Evolutionary conservation across 2,113 vertebrate species (phyloP).

Genomic region (Phocoena phocoena): DNA sequence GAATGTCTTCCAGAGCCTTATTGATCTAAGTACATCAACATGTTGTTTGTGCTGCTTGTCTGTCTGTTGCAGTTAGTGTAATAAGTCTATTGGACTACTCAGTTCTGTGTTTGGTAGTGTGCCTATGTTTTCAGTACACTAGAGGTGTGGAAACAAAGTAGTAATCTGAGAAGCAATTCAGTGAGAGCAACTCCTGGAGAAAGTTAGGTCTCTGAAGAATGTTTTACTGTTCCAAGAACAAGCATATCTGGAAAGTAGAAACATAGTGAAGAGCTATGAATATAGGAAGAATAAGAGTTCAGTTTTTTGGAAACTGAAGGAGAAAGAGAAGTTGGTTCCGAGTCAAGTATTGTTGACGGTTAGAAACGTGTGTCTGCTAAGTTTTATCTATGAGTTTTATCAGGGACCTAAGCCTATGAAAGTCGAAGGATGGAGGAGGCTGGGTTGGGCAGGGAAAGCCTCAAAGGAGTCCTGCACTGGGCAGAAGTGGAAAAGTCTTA

Average conservation of each 20-base stretch:
- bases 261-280: not conserved
- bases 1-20: slow-evolving; percentile 66
- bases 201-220: not conserved
- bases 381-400: not conserved
- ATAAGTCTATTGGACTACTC: slow-evolving; percentile 50
- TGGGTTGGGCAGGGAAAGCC: not conserved
- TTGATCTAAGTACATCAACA: slow-evolving; percentile 64
- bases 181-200: not conserved
- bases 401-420: not conserved
- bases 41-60: slow-evolving; percentile 58
- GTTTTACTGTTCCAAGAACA: not conserved
- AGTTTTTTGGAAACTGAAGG: not conserved
- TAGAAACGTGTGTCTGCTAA: not conserved
- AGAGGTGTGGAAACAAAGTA: slow-evolving; percentile 36
- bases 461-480: not conserved
- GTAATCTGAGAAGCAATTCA: slow-evolving; percentile 23
- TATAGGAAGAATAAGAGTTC: not conserved
- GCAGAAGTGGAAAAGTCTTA: not conserved
- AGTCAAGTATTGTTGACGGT: not conserved
- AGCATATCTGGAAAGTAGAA: not conserved
- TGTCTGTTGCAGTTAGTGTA: slow-evolving; percentile 65
- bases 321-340: not conserved
- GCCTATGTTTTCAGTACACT: not conserved
- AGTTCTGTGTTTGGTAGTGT: not conserved
- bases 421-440: not conserved